These are phyloP conservation scores for Elanoides forficatus DNA, from an alignment of 2,113 vertebrate species.

Conservation along the genomic window DNA sequence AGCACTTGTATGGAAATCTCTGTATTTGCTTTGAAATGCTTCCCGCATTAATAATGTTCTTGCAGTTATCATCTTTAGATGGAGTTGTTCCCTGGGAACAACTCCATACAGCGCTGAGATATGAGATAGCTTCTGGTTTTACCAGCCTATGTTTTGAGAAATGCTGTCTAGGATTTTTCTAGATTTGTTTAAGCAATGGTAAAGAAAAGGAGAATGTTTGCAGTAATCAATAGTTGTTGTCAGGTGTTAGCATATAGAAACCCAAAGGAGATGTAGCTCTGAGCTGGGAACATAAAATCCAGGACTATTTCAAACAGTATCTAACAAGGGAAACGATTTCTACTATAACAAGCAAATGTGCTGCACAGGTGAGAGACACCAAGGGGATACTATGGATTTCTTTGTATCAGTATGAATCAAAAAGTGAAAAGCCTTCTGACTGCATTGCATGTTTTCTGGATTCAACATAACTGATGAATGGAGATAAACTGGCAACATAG, in stretches of 20 bases:
- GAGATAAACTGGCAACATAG: background rate
- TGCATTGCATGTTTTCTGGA: background rate
- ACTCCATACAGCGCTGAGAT: background rate
- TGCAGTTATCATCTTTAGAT: background rate
- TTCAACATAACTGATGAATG: background rate
- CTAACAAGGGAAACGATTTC: background rate
- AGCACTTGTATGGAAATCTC: background rate
- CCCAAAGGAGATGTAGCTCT: background rate
- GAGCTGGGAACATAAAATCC: background rate
- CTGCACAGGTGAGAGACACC: background rate
- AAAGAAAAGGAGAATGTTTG: background rate
- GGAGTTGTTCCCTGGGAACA: background rate
- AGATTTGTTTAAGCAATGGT: background rate
- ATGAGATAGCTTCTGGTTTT: background rate
- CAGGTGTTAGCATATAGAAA: background rate
- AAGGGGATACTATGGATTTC: background rate
- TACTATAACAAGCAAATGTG: background rate
- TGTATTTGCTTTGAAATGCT: constrained; percentile 5
- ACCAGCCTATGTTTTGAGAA: background rate
- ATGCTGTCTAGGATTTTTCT: background rate
- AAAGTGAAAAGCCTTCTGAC: background rate
- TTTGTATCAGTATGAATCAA: background rate
- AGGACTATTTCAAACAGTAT: background rate
- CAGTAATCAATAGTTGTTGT: background rate
- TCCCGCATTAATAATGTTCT: background rate